phyloP scores from a whole-genome alignment of 1,140 invertebrate species.

The Eriocheir sinensis region DNA sequence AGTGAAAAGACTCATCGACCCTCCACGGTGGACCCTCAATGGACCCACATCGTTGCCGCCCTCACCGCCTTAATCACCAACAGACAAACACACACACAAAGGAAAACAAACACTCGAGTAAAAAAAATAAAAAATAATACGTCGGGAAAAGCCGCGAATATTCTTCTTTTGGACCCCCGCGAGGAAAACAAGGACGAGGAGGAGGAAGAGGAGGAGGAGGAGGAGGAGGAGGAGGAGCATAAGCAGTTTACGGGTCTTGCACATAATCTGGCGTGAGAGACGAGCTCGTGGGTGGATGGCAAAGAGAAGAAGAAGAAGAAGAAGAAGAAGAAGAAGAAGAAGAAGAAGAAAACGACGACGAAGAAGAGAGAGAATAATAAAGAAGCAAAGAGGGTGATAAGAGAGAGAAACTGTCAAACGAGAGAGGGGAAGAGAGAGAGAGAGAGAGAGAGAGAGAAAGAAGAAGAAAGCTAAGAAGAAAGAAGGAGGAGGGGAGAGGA shows the following conservation, averaged over 20 bases:
- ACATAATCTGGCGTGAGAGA: background rate
- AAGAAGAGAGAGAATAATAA: conserved; percentile 10
- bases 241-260: background rate
- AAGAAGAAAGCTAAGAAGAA: background rate
- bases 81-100: background rate
- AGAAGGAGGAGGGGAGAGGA: background rate
- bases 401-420: background rate
- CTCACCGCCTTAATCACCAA: background rate
- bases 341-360: background rate
- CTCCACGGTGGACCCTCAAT: background rate
- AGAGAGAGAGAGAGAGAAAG: background rate
- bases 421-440: background rate
- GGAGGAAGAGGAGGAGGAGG: conserved; percentile 19
- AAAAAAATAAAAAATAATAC: background rate
- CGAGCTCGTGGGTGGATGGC: background rate
- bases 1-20: background rate
- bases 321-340: conserved; percentile 18
- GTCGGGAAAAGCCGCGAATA: background rate
- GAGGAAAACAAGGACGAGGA: no score
- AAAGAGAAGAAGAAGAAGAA: background rate
- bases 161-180: no score
- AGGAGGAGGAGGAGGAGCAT: background rate
- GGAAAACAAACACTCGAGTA: background rate
- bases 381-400: background rate
- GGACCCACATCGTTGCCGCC: background rate